Evolutionary conservation across 1,140 invertebrate genomes (phyloP), one percentile per base, ranked within the genome.

Genomic region (Pectinophora gossypiella): DNA sequence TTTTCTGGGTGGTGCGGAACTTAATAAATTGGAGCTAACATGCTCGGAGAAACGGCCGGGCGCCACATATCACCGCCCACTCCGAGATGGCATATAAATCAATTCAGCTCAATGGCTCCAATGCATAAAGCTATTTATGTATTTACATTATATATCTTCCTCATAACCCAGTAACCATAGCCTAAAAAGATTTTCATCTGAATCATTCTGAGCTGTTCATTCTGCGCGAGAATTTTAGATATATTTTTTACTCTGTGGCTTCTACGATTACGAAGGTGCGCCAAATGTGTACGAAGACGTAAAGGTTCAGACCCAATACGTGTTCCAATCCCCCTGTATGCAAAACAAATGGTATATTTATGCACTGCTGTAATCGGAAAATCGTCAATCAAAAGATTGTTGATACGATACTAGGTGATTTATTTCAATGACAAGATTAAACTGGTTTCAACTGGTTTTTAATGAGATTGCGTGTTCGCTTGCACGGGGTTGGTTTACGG

Each of bases 261-360:
- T 20, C 22, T 20, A n/a, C 7, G 13, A n/a, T 18, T 38, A 40
- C 22, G 45, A 10, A 12, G 7, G 18, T 42, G 21, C 22, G 32
- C 36, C 19, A 54, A 20, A 46, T 61, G 18, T 59, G 50, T 43
- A 51, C 46, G 32, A 22, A 47, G 51, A 32, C 52, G 54, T 53
- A 32, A 61, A 64, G 40, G 49, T 59, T 53, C 49, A 45, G 22
- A 51, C 47, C 58, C 54, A 56, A 61, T 66, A 61, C 54, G 38
- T 58, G 53, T 72, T 61, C 42, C 49, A 47, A 48, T 62, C 49
- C 56, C n/a, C 51, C 58, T 67, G 61, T 66, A 77, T 69, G 68
- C 61, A 64, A 70, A 71, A 64, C 58, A 70, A 76, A 82, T 77
- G 68, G 57, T 56, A 77, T 71, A 76, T 75, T 76, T 76, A 78